Evolutionary conservation across 2,113 vertebrate species (phyloP).

Genomic region (Albula goreensis): DNA sequence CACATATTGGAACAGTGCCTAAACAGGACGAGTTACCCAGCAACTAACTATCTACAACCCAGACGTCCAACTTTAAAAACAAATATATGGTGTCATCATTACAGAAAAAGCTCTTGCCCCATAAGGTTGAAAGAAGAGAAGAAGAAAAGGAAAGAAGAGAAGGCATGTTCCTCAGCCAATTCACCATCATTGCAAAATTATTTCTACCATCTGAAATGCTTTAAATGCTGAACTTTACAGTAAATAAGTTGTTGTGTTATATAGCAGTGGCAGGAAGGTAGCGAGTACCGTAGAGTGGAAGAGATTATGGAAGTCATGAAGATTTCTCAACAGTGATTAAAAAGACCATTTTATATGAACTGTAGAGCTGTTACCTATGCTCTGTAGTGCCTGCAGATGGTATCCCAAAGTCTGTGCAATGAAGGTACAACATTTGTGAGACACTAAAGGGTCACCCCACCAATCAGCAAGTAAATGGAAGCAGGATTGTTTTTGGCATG

Average conservation of each 20-base stretch:
- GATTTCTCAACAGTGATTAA: conserved; percentile 76
- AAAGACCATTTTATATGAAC: conserved; percentile 74
- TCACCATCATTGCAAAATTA: too few species aligned
- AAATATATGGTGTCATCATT: neutral
- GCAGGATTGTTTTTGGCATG: neutral
- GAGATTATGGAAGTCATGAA: conserved; percentile 15
- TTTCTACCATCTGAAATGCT: too few species aligned
- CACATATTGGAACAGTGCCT: too few species aligned
- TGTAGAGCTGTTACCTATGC: conserved; percentile 73
- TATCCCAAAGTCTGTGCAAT: conserved; percentile 70
- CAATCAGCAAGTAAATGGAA: neutral
- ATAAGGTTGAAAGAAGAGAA: too few species aligned
- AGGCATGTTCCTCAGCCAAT: neutral
- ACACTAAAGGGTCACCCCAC: neutral
- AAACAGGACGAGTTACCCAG: too few species aligned
- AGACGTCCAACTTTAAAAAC: neutral
- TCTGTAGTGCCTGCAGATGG: conserved; percentile 75
- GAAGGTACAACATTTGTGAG: conserved; percentile 73
- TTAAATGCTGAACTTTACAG: too few species aligned
- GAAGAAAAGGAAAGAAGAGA: too few species aligned
- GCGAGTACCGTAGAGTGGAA: conserved; percentile 28
- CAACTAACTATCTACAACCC: too few species aligned
- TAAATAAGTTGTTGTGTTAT: too few species aligned
- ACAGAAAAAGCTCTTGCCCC: too few species aligned
- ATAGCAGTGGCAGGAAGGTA: conserved; percentile 21